Evolutionary conservation across 2,113 vertebrate species (phyloP).

Genomic region (Aplodontia rufa): DNA sequence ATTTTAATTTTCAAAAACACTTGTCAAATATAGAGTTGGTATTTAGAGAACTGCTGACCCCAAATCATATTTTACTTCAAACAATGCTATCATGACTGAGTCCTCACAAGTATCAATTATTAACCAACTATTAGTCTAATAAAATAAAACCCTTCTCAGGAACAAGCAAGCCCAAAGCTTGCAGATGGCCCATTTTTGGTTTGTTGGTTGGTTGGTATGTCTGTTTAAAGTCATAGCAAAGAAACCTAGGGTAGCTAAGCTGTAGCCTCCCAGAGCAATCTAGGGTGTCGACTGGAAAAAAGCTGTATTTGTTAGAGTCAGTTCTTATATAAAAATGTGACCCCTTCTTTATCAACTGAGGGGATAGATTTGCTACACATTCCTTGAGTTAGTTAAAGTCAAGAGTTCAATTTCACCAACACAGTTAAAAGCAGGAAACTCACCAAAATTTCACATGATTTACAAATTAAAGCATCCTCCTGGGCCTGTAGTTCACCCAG

Average conservation of each 20-base stretch:
- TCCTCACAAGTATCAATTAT: constrained; percentile 29
- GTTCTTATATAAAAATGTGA: background rate
- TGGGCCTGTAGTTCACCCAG: constrained; percentile 5
- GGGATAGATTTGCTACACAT: background rate
- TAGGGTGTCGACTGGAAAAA: background rate
- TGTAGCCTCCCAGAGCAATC: background rate
- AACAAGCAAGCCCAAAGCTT: constrained; percentile 47
- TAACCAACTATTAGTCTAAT: background rate
- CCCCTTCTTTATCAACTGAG: background rate
- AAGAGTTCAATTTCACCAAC: constrained; percentile 10
- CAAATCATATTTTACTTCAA: constrained; percentile 17
- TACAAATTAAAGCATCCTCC: background rate
- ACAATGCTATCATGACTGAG: background rate
- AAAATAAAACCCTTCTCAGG: constrained; percentile 32
- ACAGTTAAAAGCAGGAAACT: background rate
- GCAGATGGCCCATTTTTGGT: background rate
- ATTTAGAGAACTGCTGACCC: background rate
- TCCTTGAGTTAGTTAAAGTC: constrained; percentile 18
- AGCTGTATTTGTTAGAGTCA: background rate
- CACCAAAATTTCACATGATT: constrained; percentile 32
- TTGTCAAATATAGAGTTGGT: constrained; percentile 3
- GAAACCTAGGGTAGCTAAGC: background rate
- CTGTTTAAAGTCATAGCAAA: background rate
- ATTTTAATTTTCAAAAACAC: constrained; percentile 32
- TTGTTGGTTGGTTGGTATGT: background rate